These are phyloP conservation scores for Sisor rabdophorus DNA, from an alignment of 2,113 vertebrate genomes.

Conservation along the genomic window DNA sequence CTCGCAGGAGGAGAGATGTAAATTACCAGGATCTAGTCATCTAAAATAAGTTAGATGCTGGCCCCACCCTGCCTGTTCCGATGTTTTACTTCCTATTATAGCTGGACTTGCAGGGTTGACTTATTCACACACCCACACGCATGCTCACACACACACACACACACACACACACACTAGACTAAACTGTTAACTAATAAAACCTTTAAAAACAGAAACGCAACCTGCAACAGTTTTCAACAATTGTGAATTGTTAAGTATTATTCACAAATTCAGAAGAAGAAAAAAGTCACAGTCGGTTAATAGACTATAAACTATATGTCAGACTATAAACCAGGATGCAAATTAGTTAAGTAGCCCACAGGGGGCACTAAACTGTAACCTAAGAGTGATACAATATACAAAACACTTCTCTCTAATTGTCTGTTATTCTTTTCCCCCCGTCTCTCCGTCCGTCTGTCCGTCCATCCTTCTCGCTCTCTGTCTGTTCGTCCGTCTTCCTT, in stretches of 20 bases:
- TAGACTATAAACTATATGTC: not conserved
- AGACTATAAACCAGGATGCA: not conserved
- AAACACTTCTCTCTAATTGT: not conserved
- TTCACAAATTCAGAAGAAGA: too few relatives aligned
- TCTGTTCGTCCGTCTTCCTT: too few relatives aligned
- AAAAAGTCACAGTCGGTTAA: not conserved
- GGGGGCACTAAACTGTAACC: constrained; percentile 5
- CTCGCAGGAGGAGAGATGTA: constrained; percentile 11
- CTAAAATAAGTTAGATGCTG: constrained; percentile 15
- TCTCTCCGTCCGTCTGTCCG: too few relatives aligned
- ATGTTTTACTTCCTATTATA: constrained; percentile 41
- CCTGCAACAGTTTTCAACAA: too few relatives aligned
- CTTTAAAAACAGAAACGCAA: too few relatives aligned
- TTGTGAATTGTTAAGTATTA: too few relatives aligned
- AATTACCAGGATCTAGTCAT: not conserved
- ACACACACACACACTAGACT: not conserved
- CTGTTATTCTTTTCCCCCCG: not conserved
- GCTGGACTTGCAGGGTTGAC: too few relatives aligned
- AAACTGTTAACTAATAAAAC: too few relatives aligned
- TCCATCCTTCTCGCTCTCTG: too few relatives aligned
- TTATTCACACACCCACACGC: too few relatives aligned
- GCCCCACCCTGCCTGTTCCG: constrained; percentile 27
- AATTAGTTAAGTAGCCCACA: constrained; percentile 2
- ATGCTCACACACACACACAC: too few relatives aligned
- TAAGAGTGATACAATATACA: not conserved